Evolutionary conservation across 2,888 invertebrate genomes (phyloP), one percentile per base, ranked within the genome.

Genomic region (Tricholauxania praeusta): DNA sequence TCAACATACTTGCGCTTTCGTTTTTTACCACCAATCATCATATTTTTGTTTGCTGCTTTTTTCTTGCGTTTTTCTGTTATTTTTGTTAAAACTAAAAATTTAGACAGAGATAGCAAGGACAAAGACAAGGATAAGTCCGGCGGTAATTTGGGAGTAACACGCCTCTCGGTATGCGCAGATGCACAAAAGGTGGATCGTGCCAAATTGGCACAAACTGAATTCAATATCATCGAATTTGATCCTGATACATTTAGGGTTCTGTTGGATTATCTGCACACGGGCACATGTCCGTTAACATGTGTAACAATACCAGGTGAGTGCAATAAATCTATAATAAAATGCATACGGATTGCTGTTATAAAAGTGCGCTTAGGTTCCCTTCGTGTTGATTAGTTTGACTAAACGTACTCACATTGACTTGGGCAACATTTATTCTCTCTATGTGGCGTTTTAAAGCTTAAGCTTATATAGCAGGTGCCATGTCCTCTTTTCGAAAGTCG

Each of bases 161-260:
- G 96, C 79, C 89, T 97, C 72, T 96, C 96, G 77, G 96, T 97
- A 70, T 97, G 96, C 87, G 96, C 96, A 7, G 96, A 97, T 85
- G 95, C 95, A 77, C 96, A 96, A 86, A 97, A 97, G 89, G 96
- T 97, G 28, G 97, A 97, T 87, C 90, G 96, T 77, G 93, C 95
- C 75, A 96, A 96, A 88, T 89, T 97, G 76, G 96, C 96, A 69
- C 96, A 97, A 89, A 96, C 96, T 78, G 97, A 97, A 93, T 97
- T 97, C 89, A 94, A 94, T 78, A 96, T 97, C 85, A 96, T 96
- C 84, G 97, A 97, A 88, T 97, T 97, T 88, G 97, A 97, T 88
- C 94, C 96, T 60, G 96, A 97, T 79, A 97, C 97, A 12, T 96
- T 97, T 88, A 92, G 96, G 76, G 94, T 96, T 80, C 90, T 97